Base-by-base conservation (phyloP, 2,113 vertebrate genomes). In the Egretta garzetta region DNA sequence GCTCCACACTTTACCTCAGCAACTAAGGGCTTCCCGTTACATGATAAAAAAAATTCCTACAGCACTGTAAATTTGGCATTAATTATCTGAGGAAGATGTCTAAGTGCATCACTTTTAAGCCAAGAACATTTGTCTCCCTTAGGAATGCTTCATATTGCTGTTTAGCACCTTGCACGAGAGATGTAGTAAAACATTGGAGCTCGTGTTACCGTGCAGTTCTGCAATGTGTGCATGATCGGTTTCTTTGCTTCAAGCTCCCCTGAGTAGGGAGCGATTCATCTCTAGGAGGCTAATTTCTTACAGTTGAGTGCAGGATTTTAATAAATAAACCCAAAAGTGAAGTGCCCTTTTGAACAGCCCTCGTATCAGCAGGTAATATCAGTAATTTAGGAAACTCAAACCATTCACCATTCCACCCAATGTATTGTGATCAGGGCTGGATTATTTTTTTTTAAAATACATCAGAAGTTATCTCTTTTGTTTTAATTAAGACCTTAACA, bases 271-370 rank as follows among this genome's bases (percentile, higher is more conserved):
- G 75, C 8, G 97, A 97, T 98, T 98, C 98, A 97, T 86, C 98
- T 98, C 98, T 98, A 98, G 98, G 98, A 98, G 98, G 97, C 98
- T 98, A 98, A 98, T 98, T 98, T 98, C 97, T 98, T 98, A 85
- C 56, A 98, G 97, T 93, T 97, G 97, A 98, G 98, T 98, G 98
- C 96, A 98, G 94, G 95, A 98, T 98, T 98, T 98, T 98, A 98
- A 98, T 98, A 98, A 98, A 98, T 98, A 98, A 98, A 98, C 98
- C 98, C 96, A 98, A 98, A 98, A 98, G 96, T 98, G 98, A 98
- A 98, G 98, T 98, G 95, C 96, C 97, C 90, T 98, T 98, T 97
- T 98, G 97, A 98, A 98, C 98, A 98, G 97, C 96, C 98, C 98
- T 98, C 98, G 33, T 98, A 98, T 94, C 98, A 98, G 98, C 98